Base-by-base conservation (phyloP, 2,797 vertebrate genomes). In the Pseudochromis fuscus region DNA sequence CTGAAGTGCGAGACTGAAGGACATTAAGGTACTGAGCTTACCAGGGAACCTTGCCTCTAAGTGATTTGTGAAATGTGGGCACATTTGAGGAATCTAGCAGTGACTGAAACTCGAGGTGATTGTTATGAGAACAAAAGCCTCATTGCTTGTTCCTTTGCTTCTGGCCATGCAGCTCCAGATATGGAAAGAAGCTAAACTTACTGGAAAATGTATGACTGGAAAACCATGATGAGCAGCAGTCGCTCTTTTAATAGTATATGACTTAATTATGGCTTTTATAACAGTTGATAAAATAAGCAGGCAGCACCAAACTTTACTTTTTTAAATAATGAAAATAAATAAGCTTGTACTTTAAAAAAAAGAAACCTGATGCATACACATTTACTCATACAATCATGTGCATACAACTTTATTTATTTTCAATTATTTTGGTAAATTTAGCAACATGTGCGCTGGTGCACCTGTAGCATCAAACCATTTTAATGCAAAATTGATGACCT, bases 401-500 rank as follows among this genome's bases (percentile, higher is more conserved):
- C 38, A 16, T 24, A 24, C 12, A 49, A 24, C 23, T 24, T n/a
- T n/a, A n/a, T 12, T 19, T 8, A 11, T 46, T 46, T 16, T 5
- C 35, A 44, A 11, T 15, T 0, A 7, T 53, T 16, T 11, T 30
- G 21, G 55, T 49, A 40, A 40, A 56, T 28, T 21, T 58, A 12
- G 57, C 50, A 51, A 15, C 0, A 0, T 40, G 24, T 64, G 7
- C 31, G 30, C 48, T 40, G 12, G 8, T 55, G 15, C 1, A 0
- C 6, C 33, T 4, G 21, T 28, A 55, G 44, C 46, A 21, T 33
- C 8, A 58, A 67, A 15, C 49, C 40, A 13, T 60, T 46, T 61
- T n/a, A 45, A 46, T 50, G 21, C 19, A 18, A 53, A 65, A 56
- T 25, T 18, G 51, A 50, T 69, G 67, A 82, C 72, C 74, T 74